phyloP scores from a whole-genome alignment of 30 jellyfish, hydroid and myxozoan species.

The Hydra vulgaris region DNA sequence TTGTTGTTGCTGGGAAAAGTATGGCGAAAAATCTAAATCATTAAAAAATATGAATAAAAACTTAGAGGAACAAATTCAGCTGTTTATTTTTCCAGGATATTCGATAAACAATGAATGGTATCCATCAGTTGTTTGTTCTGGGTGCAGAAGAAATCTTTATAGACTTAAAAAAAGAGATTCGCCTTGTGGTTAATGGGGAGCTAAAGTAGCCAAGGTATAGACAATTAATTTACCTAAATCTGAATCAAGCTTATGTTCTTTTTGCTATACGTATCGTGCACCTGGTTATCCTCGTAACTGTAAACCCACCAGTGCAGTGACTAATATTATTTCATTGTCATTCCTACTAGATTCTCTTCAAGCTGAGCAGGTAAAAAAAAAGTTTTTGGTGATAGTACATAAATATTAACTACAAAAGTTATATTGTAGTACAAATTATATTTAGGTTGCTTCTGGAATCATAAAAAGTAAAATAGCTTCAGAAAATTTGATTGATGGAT shows the following conservation, averaged over 20 bases:
- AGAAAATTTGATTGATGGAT: neutral
- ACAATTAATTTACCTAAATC: neutral
- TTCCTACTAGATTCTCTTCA: neutral
- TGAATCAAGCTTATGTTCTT: neutral
- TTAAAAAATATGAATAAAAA: no score
- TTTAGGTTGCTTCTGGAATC: neutral
- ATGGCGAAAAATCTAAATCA: no score
- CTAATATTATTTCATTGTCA: neutral
- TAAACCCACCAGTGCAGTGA: neutral
- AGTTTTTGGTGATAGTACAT: no score
- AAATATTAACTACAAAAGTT: no score
- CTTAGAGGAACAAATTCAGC: no score
- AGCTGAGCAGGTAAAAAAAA: neutral
- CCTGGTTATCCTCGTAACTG: neutral
- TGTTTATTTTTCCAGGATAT: no score
- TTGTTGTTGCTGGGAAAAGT: no score
- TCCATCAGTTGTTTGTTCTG: no score
- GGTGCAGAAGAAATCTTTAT: no score
- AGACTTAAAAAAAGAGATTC: neutral
- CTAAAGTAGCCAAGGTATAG: conserved; percentile 2
- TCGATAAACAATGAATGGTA: no score
- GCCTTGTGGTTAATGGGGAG: neutral
- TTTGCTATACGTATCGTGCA: neutral
- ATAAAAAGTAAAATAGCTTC: neutral
- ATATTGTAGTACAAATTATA: neutral